These are phyloP conservation scores for Mermis nigrescens DNA, from an alignment of 2,888 invertebrate species.

Conservation along the genomic window DNA sequence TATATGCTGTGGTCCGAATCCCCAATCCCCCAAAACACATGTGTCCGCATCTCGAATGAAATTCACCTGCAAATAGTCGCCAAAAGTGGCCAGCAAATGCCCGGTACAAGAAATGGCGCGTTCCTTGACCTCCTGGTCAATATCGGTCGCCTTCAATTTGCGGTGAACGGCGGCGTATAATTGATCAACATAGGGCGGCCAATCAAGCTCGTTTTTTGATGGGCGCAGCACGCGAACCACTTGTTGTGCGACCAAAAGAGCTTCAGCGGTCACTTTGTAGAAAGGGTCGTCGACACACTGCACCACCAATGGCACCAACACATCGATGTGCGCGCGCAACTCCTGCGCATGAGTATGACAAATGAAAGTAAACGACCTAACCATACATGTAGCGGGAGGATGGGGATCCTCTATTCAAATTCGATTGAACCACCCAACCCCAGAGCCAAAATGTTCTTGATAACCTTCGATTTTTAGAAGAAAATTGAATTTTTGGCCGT, in stretches of 20 bases:
- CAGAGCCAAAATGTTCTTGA: too few relatives aligned
- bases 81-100: slow-evolving; percentile 56
- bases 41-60: too few relatives aligned
- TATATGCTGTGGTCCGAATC: too few relatives aligned
- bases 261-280: slow-evolving; percentile 95
- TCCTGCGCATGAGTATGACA: slow-evolving; percentile 36
- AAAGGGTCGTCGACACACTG: slow-evolving; percentile 79
- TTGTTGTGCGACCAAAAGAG: slow-evolving; percentile 72
- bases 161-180: slow-evolving; percentile 61
- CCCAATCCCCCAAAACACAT: too few relatives aligned
- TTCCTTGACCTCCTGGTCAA: slow-evolving; percentile 97
- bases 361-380: not conserved
- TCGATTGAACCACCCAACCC: not conserved
- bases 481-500: too few relatives aligned
- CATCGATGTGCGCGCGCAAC: slow-evolving; percentile 47
- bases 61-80: slow-evolving; percentile 52
- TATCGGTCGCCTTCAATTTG: slow-evolving; percentile 74
- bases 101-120: slow-evolving; percentile 80
- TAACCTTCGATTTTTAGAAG: too few relatives aligned
- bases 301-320: slow-evolving; percentile 47
- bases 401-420: too few relatives aligned
- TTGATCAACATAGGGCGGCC: slow-evolving; percentile 52
- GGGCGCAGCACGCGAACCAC: slow-evolving; percentile 69
- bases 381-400: not conserved
- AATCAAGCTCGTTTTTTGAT: slow-evolving; percentile 46